Evolutionary conservation across 2,113 vertebrate genomes (phyloP).

Genomic region (Camarhynchus parvulus): DNA sequence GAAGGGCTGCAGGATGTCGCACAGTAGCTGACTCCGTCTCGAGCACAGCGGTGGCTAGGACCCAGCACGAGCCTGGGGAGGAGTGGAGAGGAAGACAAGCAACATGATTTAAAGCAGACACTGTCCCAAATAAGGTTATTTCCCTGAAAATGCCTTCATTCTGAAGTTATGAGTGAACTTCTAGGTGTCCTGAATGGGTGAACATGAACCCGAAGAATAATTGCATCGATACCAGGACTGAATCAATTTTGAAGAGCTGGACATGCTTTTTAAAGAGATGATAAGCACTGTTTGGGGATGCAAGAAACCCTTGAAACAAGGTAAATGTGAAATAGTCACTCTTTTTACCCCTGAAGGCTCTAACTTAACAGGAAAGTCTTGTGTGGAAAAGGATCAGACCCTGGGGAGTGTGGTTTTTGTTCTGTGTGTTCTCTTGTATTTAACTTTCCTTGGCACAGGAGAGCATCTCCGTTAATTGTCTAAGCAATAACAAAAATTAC

Average conservation of each 20-base stretch:
- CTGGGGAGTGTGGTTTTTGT: not conserved
- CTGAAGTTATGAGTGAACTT: not conserved
- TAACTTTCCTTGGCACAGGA: not conserved
- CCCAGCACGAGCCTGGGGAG: constrained; percentile 28
- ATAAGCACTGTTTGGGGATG: constrained; percentile 1
- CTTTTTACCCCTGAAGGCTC: not conserved
- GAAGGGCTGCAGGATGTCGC: not conserved
- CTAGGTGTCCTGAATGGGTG: not conserved
- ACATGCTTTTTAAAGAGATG: constrained; percentile 36
- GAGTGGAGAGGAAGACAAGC: constrained; percentile 22
- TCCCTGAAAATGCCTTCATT: constrained; percentile 33
- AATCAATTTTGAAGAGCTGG: not conserved
- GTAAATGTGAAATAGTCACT: constrained; percentile 28
- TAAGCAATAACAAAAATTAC: not conserved
- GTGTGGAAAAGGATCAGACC: not conserved
- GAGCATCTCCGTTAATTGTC: not conserved
- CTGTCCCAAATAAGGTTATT: constrained; percentile 56
- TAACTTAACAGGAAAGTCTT: not conserved
- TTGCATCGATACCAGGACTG: not conserved
- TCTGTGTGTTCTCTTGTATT: not conserved
- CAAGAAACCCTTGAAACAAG: not conserved
- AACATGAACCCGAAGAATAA: not conserved
- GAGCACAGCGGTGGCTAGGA: constrained; percentile 59
- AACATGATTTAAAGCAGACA: constrained; percentile 59
- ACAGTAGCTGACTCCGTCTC: not conserved